Base-by-base conservation (phyloP, 1,140 invertebrate genomes). In the Sycophila sp. region DNA sequence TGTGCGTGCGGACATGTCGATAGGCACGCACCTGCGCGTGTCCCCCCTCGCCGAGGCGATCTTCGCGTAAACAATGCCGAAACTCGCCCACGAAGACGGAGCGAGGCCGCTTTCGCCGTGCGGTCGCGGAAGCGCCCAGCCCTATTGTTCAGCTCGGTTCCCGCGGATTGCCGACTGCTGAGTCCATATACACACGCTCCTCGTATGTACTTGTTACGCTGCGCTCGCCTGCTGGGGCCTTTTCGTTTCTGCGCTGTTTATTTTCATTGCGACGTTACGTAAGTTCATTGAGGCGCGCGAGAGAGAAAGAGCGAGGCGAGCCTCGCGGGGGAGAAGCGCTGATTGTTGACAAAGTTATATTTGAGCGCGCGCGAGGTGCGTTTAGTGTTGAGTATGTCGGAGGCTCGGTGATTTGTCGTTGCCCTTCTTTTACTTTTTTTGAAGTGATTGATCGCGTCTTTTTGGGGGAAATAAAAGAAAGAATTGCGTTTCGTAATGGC, bases 51-150 rank as follows among this genome's bases (percentile, higher is more conserved):
- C 38, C 36, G 7, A 51, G 30, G 45, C 62, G 38, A 17, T 51
- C n/a, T 17, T 42, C 24, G 17, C 28, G 38, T 59, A 68, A 68
- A 59, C 55, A 68, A 68, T 68, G 55, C 53, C 40, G 55, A 38
- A 59, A 59, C 32, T 59, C 42, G 32, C 22, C 55, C 47, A 47
- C 40, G 19, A n/a, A 30, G 10, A 17, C 51, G n/a, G 22, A 19
- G 7, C 51, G 15, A 32, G 4, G n/a, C n/a, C 30, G 51, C 51
- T 56, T 56, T 56, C 30, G 30, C 13, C 17, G 17, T 28, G 28
- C 28, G 2, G 7, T 10, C 53, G 11, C 53, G 32, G 7, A n/a
- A 15, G 53, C 28, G 28, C 32, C n/a, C 26, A 11, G 32, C 8
- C n/a, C 28, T 2, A 22, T 34, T 19, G n/a, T 36, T 15, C 28